Conservation (phyloP, 2,888 invertebrate genomes). For the Patella ulyssiponensis region DNA sequence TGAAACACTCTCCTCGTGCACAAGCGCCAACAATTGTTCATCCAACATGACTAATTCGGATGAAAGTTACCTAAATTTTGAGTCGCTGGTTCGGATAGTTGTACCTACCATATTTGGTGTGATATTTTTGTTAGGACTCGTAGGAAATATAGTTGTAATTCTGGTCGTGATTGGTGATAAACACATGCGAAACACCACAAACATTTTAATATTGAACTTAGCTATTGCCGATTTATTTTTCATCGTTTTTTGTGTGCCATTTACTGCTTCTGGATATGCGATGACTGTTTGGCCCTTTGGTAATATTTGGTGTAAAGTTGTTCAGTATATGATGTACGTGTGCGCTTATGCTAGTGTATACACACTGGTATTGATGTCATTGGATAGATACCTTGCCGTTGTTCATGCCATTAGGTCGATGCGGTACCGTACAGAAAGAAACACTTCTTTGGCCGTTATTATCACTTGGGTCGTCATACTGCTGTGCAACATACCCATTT, state of each 20-base stretch:
- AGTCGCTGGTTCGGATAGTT: conserved; percentile 56
- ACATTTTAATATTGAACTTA: conserved; percentile 90
- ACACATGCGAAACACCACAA: conserved; percentile 94
- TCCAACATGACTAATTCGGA: neutral
- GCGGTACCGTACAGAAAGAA: conserved; percentile 85
- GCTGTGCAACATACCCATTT: conserved; percentile 63
- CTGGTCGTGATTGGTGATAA: conserved; percentile 90
- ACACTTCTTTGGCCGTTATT: conserved; percentile 84
- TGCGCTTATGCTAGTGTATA: conserved; percentile 95
- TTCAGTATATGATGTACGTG: conserved; percentile 92
- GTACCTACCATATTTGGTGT: conserved; percentile 83
- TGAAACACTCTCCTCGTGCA: neutral
- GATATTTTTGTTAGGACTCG: conserved; percentile 88
- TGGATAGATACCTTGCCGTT: conserved; percentile 91
- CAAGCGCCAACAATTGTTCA: neutral
- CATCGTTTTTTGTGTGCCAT: conserved; percentile 93
- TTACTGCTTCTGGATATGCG: conserved; percentile 92
- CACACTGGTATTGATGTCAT: conserved; percentile 92
- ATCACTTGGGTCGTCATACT: conserved; percentile 85
- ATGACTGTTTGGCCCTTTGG: conserved; percentile 92
- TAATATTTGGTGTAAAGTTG: conserved; percentile 88
- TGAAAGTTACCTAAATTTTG: conserved; percentile 31
- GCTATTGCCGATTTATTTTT: conserved; percentile 92
- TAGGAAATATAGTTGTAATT: conserved; percentile 91
- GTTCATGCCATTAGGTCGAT: conserved; percentile 92